Base-by-base conservation (phyloP, 2,888 invertebrate genomes). In the Microctonus aethiopoides region DNA sequence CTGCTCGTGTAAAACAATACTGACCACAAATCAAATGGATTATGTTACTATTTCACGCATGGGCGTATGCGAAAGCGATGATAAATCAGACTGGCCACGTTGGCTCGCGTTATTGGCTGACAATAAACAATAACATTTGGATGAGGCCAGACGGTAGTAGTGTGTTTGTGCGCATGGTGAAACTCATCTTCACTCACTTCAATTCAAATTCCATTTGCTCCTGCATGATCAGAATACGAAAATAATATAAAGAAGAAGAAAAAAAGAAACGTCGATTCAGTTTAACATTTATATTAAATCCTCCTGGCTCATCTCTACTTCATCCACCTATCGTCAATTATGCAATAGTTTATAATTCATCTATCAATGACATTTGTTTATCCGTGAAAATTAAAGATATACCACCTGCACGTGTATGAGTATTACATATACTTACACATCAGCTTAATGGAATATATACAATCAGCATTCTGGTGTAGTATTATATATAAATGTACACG, bases 41-140 rank as follows among this genome's bases (percentile, higher is more conserved):
- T 84, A 84, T 84, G 84, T 83, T 83, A 84, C 84, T 84, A 84
- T 83, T 84, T 83, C 82, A 83, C 84, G 81, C 83, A 79, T 79
- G 79, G 80, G 78, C 79, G 77, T 79, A 77, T 46, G n/a, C 20
- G 76, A 71, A 75, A 51, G 57, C 64, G 59, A 81, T 83, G 81
- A 84, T 84, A 84, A 84, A 84, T 84, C 84, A 83, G 83, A 80
- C 77, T 80, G 46, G 46, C 16, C 16, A 16, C 16, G 80, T 77
- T 80, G 16, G 16, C 16, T n/a, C 16, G 7, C 16, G 77, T 80
- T 81, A 80, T 80, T 81, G 80, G 79, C 78, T 79, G 77, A 80
- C 81, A 83, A 82, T 82, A 82, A 82, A 82, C 83, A 82, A 82
- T 82, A 83, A 82, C 82, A 83, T 82, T 82, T 79, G 79, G 79